Conservation (phyloP, 2,888 invertebrate species). For the Tryphoninae sp. region DNA sequence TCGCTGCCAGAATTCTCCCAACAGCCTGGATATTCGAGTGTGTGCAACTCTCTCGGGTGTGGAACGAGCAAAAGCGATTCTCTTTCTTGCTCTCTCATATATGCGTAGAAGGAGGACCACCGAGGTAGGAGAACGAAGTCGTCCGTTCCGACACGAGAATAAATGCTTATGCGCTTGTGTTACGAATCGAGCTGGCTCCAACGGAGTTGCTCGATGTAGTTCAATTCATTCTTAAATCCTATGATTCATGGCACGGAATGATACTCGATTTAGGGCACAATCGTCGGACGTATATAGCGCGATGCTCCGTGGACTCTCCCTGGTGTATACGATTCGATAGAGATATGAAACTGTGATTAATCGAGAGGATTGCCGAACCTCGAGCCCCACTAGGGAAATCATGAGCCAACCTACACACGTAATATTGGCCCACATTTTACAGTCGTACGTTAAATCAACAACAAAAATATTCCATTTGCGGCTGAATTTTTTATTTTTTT, state of each 20-base stretch:
- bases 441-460: not conserved
- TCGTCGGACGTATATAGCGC: not conserved
- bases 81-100: slow-evolving; percentile 4
- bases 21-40: slow-evolving; percentile 35
- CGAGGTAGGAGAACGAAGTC: slow-evolving; percentile 64
- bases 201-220: slow-evolving; percentile 68
- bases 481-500: not conserved
- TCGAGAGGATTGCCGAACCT: slow-evolving; percentile 27
- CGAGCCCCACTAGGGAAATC: slow-evolving; percentile 38
- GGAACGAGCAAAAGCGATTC: slow-evolving; percentile 63
- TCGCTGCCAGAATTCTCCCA: slow-evolving; percentile 16
- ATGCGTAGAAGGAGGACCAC: slow-evolving; percentile 72
- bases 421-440: slow-evolving; percentile 45
- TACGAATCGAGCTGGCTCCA: slow-evolving; percentile 76
- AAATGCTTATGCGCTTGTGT: slow-evolving; percentile 71
- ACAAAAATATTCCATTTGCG: not conserved
- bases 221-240: slow-evolving; percentile 79
- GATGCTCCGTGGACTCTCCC: slow-evolving; percentile 24
- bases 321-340: slow-evolving; percentile 40
- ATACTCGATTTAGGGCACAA: slow-evolving; percentile 51
- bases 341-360: slow-evolving; percentile 42
- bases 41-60: slow-evolving; percentile 26
- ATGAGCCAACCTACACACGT: not conserved
- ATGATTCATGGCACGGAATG: slow-evolving; percentile 75
- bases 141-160: slow-evolving; percentile 68